Evolutionary conservation across 2,113 vertebrate genomes (phyloP).

Genomic region (Zapus hudsonius): DNA sequence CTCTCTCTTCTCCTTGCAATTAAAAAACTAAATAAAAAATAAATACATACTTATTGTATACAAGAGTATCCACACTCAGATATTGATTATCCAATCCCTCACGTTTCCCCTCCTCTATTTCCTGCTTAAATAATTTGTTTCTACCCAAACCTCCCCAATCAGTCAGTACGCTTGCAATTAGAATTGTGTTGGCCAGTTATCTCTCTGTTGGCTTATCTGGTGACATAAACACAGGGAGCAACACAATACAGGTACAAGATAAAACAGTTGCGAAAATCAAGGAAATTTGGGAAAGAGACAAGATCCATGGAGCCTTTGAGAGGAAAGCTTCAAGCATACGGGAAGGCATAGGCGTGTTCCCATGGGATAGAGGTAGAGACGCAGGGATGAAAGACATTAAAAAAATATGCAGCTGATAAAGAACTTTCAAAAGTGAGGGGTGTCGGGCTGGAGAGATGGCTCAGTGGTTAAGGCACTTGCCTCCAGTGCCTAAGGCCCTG

Average conservation of each 20-base stretch:
- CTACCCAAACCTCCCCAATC: not conserved
- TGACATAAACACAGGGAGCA: not conserved
- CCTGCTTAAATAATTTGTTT: slow-evolving; percentile 4
- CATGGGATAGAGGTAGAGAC: not conserved
- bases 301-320: not conserved
- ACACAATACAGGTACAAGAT: not conserved
- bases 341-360: not conserved
- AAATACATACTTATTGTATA: not conserved
- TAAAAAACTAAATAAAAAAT: too few relatives aligned
- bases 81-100: not conserved
- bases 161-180: slow-evolving; percentile 6
- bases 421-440: not conserved
- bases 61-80: not conserved
- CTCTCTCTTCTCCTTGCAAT: too few relatives aligned
- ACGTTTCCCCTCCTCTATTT: not conserved
- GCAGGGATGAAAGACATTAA: not conserved
- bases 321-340: not conserved
- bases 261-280: not conserved
- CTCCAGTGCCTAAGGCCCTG: too few relatives aligned
- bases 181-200: not conserved
- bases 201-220: not conserved
- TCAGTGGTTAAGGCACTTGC: too few relatives aligned
- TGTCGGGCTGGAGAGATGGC: too few relatives aligned
- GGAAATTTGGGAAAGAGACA: not conserved
- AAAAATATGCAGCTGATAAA: not conserved